Evolutionary conservation across 2,797 vertebrate species (phyloP), one percentile per base, ranked within the genome.

Genomic region (Arnoldichthys spilopterus): DNA sequence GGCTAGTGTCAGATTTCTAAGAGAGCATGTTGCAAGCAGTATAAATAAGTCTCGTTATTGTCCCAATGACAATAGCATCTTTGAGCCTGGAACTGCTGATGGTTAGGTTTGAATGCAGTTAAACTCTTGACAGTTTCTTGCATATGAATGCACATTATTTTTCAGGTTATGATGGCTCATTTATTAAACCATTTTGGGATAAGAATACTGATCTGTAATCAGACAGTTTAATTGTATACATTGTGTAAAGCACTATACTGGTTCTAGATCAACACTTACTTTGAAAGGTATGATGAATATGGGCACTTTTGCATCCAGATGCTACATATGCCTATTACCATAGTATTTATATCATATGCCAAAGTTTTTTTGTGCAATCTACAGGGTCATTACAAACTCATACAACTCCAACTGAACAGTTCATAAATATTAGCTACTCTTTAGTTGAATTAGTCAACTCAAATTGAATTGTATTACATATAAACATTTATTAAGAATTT

Each of bases 341-440:
- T 12, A 68, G 66, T 20, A 37, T 16, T 34, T 24, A 40, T 59
- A 26, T 22, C 6, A 13, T 34, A 58, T 34, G 37, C 61, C 56
- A 78, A n/a, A 37, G 67, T 32, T 53, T 22, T 18, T 54, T 24
- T 78, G 32, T 43, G 16, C 18, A 69, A 6, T 61, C 28, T 18
- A 8, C 56, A 53, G 32, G 28, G 54, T 28, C 34, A 12, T 70
- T 24, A 78, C 13, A 13, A n/a, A 43, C 58, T 40, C 43, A 1
- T 28, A 12, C 54, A 16, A 54, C 26, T n/a, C 9, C 26, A 61
- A n/a, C 18, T n/a, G 0, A 30, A 63, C 2, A 63, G 37, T 11
- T 71, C 62, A n/a, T 2, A 6, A n/a, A 11, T 62, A 22, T 9
- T 40, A 28, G n/a, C n/a, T 13, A 45, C 16, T 62, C 18, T 8